Conservation (phyloP, 2,113 vertebrate genomes). For the Podiceps cristatus region DNA sequence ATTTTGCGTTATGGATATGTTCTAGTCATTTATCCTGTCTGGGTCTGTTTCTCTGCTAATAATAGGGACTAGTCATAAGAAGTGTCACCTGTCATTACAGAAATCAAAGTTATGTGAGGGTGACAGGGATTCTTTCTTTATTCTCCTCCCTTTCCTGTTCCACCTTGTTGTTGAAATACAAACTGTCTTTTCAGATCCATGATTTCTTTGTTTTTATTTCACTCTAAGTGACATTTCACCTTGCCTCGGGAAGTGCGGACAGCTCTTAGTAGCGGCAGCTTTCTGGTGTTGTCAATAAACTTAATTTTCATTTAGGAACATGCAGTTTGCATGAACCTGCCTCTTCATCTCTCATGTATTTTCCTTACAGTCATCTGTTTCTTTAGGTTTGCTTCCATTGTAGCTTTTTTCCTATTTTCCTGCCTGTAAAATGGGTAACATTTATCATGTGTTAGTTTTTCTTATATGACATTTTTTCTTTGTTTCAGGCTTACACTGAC, state of each 20-base stretch:
- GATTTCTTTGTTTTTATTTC: background rate
- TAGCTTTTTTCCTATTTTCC: background rate
- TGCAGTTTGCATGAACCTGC: background rate
- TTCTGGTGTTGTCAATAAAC: background rate
- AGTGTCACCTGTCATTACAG: background rate
- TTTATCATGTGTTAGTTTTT: background rate
- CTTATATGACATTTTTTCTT: background rate
- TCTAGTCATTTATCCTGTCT: background rate
- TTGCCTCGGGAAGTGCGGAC: background rate
- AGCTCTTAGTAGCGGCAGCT: accelerated
- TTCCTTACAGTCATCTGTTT: background rate
- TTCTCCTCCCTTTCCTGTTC: background rate
- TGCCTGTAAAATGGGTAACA: background rate
- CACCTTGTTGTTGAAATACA: background rate
- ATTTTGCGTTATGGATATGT: background rate
- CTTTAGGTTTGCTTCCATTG: background rate
- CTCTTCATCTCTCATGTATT: background rate
- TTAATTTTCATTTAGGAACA: background rate
- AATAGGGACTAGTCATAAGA: background rate
- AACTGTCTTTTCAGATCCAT: background rate
- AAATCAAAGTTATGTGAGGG: background rate
- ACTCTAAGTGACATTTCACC: background rate
- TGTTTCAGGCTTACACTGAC: background rate
- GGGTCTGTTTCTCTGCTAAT: background rate
- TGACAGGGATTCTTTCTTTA: background rate